phyloP scores from a whole-genome alignment of 2,797 vertebrate species.

The Halcyon leucocephala region DNA sequence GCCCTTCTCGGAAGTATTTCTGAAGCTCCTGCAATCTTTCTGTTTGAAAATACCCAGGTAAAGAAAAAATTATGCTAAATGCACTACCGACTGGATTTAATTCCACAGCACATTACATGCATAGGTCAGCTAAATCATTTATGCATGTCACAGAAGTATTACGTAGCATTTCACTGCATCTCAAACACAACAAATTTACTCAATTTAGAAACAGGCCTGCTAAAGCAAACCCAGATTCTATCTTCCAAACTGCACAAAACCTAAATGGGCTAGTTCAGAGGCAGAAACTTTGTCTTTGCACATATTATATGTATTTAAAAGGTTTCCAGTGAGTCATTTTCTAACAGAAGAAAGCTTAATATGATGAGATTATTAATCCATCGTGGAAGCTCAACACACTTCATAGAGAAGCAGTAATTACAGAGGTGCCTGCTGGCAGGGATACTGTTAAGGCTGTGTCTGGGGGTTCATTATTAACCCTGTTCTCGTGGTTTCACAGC shows the following conservation, averaged over 20 bases:
- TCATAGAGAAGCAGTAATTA: constrained; percentile 37
- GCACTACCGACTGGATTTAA: background rate
- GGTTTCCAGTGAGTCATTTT: background rate
- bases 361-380: constrained; percentile 13
- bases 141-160: background rate
- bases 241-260: background rate
- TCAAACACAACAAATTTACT: background rate
- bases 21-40: background rate
- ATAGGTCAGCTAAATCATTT: background rate
- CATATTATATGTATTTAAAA: background rate
- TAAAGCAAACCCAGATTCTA: background rate
- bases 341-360: constrained; percentile 5
- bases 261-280: background rate
- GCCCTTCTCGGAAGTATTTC: background rate
- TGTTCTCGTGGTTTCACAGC: constrained; percentile 24
- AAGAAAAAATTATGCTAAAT: background rate
- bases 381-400: background rate
- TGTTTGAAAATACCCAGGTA: background rate
- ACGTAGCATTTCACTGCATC: background rate
- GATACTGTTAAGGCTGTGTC: background rate
- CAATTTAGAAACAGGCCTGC: background rate
- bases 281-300: background rate
- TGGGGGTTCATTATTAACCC: background rate
- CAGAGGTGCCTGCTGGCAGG: background rate
- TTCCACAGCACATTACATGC: background rate